Base-by-base conservation (phyloP, 1,140 invertebrate genomes). In the Monomorium pharaonis region DNA sequence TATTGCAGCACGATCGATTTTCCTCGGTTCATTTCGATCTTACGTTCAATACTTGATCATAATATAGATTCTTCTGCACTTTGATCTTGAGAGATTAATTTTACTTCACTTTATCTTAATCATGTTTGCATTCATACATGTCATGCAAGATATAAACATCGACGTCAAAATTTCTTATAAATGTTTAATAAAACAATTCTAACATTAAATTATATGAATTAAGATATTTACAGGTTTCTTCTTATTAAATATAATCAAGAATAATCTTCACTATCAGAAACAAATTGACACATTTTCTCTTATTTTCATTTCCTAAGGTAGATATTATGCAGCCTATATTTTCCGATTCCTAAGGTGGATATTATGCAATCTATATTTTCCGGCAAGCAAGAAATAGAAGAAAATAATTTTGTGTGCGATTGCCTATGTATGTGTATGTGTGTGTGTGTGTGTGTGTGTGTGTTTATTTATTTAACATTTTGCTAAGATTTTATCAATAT, bases 1-100 rank as follows among this genome's bases (percentile, higher is more conserved):
- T 44, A 37, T 58, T 47, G 37, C 27, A 74, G 14, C 7, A 58
- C 37, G 27, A 83, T 74, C 51, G 67, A 83, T 83, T 81, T 83
- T 80, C 4, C 37, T 33, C 42, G 7, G 21, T 1, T 60, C 9
- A 44, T 16, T 47, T 83, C 51, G 37, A 83, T 74, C 51, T 74
- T 3, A 81, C 27, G n/a, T 72, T 12, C 37, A 21, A 42, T 69
- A 27, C 9, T 42, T 42, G 30, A 18, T n/a, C 18, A 14, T 56
- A 18, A 74, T 72, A 58, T 83, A 10, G 27, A 74, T 58, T 83
- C 0, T 47, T 60, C 7, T 83, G n/a, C n/a, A n/a, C n/a, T 37
- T 80, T 58, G 14, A 81, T 81, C 24, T 56, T 27, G 21, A 30
- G 4, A 70, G 30, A 69, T 78, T 12, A 51, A 44, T n/a, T 16